phyloP scores from a whole-genome alignment of 2,113 vertebrate genomes.

The Leiothrix lutea region DNA sequence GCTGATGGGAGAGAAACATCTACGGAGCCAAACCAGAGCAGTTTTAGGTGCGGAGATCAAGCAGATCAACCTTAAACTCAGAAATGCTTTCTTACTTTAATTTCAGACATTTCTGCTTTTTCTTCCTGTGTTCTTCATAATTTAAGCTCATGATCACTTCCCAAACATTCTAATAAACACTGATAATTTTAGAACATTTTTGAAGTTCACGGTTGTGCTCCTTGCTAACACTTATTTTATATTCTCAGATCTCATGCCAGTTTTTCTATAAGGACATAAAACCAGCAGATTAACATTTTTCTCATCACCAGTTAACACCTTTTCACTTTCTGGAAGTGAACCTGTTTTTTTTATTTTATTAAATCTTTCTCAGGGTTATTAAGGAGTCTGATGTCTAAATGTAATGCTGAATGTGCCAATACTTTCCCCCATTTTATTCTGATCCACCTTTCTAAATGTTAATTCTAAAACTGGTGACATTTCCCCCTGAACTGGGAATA shows the following conservation, averaged over 20 bases:
- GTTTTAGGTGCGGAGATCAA: not conserved
- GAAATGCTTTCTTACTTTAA: not conserved
- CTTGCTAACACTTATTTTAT: not conserved
- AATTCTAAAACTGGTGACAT: not conserved
- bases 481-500: not conserved
- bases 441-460: not conserved
- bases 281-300: not conserved
- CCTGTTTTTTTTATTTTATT: not conserved
- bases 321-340: not conserved
- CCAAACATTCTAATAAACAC: not conserved
- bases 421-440: not conserved
- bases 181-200: not conserved
- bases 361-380: not conserved
- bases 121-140: not conserved
- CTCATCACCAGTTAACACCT: not conserved
- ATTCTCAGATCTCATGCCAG: not conserved
- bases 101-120: not conserved
- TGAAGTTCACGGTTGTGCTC: not conserved
- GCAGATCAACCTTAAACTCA: not conserved
- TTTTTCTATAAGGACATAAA: not conserved
- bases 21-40: not conserved
- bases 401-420: not conserved
- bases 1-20: not conserved
- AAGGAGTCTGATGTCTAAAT: not conserved
- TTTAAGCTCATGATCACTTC: not conserved